phyloP scores from a whole-genome alignment of 2,113 vertebrate species.

The Verasper variegatus region DNA sequence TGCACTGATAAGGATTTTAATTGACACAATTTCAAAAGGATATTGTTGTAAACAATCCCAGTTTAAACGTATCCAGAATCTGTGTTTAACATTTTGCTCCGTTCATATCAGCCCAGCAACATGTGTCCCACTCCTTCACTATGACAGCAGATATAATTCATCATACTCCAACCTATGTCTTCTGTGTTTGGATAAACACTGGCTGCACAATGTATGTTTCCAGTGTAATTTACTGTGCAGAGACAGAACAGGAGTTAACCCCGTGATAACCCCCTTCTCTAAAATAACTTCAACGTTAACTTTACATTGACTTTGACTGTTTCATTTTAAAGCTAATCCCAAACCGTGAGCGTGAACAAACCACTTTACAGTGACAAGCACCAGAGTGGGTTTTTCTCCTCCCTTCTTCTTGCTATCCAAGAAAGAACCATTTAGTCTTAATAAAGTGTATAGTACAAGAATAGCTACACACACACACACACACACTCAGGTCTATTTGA shows the following conservation, averaged over 20 bases:
- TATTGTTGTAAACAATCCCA: background rate
- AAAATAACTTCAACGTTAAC: background rate
- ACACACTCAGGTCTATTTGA: conserved; percentile 42
- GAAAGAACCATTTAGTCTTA: conserved; percentile 12
- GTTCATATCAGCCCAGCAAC: background rate
- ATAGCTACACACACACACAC: background rate
- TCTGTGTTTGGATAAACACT: background rate
- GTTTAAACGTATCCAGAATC: background rate
- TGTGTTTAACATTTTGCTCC: background rate
- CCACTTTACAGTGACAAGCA: background rate
- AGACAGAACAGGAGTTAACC: background rate
- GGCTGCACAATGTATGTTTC: background rate
- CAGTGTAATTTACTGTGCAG: background rate
- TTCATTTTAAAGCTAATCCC: background rate
- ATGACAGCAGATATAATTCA: no score
- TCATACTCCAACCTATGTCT: background rate
- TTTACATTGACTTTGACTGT: conserved; percentile 1
- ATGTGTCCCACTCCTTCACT: background rate
- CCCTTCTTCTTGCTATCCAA: background rate
- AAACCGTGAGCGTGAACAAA: background rate
- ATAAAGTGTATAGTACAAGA: background rate
- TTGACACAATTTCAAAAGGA: no score
- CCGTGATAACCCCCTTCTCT: background rate
- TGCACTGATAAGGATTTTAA: no score
- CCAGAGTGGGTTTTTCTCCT: background rate